Conservation (phyloP, 2,797 vertebrate species). For the Pachyuromys duprasi region DNA sequence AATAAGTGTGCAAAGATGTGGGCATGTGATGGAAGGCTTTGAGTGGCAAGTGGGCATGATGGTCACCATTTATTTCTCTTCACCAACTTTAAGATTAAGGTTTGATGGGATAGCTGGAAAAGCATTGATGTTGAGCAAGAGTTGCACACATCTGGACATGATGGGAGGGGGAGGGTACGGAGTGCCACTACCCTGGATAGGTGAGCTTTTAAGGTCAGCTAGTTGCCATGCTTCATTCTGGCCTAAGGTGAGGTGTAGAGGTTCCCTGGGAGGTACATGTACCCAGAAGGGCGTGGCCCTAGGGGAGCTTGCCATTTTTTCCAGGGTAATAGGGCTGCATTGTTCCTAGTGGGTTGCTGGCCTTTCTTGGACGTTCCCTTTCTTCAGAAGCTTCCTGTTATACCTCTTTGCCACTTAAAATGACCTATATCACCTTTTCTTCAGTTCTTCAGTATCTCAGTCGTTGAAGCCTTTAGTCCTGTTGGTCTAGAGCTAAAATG, state of each 20-base stretch:
- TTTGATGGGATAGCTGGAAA: not conserved
- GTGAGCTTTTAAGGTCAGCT: not conserved
- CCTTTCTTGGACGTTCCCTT: not conserved
- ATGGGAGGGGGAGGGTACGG: not conserved
- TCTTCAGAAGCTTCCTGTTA: not conserved
- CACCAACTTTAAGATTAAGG: not conserved
- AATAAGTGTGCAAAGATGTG: not conserved
- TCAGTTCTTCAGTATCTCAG: conserved; percentile 19
- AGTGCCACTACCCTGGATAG: not conserved
- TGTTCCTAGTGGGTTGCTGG: not conserved
- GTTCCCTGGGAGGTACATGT: not conserved
- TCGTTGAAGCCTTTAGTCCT: not conserved
- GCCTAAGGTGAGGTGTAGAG: not conserved
- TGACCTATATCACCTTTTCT: not conserved
- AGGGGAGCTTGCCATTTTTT: not conserved
- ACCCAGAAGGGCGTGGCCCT: not conserved
- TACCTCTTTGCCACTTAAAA: not conserved
- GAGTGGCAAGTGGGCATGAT: not conserved
- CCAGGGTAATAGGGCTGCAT: not conserved
- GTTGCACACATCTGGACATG: not conserved
- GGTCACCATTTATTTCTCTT: not conserved
- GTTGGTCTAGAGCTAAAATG: not conserved
- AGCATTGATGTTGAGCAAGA: not conserved
- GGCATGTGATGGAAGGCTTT: not conserved
- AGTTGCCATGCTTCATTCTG: not conserved